Percentiles rank a stretch among this genome's conserved stretches.
Conservation (phyloP, 2,888 invertebrate genomes). For the Meandrusa payeni region DNA sequence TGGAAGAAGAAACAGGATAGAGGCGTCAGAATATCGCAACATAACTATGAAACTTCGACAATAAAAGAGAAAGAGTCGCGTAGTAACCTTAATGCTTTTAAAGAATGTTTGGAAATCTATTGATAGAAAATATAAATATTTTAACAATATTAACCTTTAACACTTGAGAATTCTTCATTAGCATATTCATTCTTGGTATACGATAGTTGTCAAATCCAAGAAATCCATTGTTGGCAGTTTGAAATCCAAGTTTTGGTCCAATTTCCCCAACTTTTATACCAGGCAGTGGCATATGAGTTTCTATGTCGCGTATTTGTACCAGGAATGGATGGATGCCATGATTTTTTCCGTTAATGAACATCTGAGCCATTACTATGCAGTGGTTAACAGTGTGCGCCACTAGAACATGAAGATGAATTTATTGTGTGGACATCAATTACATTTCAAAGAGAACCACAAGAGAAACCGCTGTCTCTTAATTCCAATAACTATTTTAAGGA, state of each 20-base stretch:
- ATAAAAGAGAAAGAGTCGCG: too few relatives aligned
- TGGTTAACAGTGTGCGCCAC: slow-evolving; percentile 95
- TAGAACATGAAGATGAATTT: slow-evolving; percentile 62
- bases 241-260: slow-evolving; percentile 94
- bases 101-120: too few relatives aligned
- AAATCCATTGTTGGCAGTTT: slow-evolving; percentile 94
- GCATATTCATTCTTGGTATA: slow-evolving; percentile 92
- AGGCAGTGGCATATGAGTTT: slow-evolving; percentile 90
- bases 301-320: slow-evolving; percentile 91
- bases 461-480: too few relatives aligned
- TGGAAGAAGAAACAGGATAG: too few relatives aligned
- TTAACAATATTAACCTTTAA: slow-evolving; percentile 60
- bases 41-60: too few relatives aligned
- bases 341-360: slow-evolving; percentile 88
- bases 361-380: slow-evolving; percentile 93
- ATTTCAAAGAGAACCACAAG: too few relatives aligned
- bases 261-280: slow-evolving; percentile 96
- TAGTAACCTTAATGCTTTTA: too few relatives aligned
- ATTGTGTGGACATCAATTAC: too few relatives aligned
- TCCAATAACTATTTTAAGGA: too few relatives aligned
- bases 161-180: slow-evolving; percentile 95
- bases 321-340: slow-evolving; percentile 95
- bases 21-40: too few relatives aligned
- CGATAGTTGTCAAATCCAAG: slow-evolving; percentile 90
- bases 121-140: too few relatives aligned